Evolutionary conservation across 1,140 invertebrate genomes (phyloP).

Genomic region (Drosophila ogumai): DNA sequence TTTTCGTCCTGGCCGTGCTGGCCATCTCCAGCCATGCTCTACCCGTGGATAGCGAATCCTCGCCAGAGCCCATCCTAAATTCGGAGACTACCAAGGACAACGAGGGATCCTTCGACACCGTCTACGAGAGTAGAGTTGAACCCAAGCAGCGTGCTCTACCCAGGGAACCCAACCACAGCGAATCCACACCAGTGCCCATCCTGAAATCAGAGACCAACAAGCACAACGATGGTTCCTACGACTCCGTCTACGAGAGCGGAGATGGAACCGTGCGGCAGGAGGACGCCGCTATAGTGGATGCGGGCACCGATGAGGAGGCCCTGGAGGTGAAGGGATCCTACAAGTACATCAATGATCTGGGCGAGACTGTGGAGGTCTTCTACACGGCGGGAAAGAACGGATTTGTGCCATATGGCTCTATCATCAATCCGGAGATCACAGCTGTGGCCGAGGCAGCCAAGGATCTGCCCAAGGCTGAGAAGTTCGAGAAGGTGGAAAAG

Average conservation of each 20-base stretch:
- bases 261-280: slow-evolving; percentile 68
- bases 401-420: slow-evolving; percentile 67
- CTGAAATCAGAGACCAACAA: slow-evolving; percentile 64
- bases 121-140: background rate
- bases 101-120: too few relatives aligned
- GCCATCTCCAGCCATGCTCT: slow-evolving; percentile 18
- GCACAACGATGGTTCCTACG: slow-evolving; percentile 55
- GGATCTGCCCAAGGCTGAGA: slow-evolving; percentile 59
- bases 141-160: background rate
- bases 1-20: slow-evolving; percentile 46
- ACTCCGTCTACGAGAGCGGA: slow-evolving; percentile 21
- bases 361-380: slow-evolving; percentile 67
- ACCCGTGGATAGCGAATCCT: slow-evolving; percentile 12
- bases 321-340: slow-evolving; percentile 73
- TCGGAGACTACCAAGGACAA: too few relatives aligned
- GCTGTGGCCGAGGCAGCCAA: slow-evolving; percentile 70
- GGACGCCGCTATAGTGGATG: slow-evolving; percentile 35
- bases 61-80: too few relatives aligned
- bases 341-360: slow-evolving; percentile 64
- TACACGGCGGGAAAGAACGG: slow-evolving; percentile 80
- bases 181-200: slow-evolving; percentile 52
- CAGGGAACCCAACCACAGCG: background rate
- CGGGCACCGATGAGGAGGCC: slow-evolving; percentile 56
- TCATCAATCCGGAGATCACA: slow-evolving; percentile 71
- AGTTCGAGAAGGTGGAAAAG: slow-evolving; percentile 14